phyloP scores from a whole-genome alignment of 2,113 vertebrate species.

The Dipodomys stephensi region DNA sequence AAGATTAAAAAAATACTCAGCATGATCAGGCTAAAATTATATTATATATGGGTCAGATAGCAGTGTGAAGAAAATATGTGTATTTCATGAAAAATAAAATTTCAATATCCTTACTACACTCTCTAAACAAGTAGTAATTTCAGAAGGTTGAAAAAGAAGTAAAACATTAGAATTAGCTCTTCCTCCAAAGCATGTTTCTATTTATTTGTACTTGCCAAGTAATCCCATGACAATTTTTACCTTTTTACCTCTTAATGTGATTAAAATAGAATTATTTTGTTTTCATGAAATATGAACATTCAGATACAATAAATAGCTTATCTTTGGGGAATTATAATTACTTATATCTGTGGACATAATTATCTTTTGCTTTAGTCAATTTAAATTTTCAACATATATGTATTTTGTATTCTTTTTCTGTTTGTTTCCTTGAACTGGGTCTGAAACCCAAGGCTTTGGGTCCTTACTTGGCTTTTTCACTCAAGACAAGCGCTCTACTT shows the following conservation, averaged over 20 bases:
- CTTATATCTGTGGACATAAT: neutral
- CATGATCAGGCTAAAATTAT: slow-evolving; percentile 34
- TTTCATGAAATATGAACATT: slow-evolving; percentile 35
- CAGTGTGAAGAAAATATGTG: slow-evolving; percentile 8
- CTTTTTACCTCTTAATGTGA: slow-evolving; percentile 43
- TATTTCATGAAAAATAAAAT: slow-evolving; percentile 42
- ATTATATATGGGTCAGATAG: neutral
- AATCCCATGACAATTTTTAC: neutral
- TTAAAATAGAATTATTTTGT: neutral
- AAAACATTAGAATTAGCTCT: neutral
- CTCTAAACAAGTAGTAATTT: neutral
- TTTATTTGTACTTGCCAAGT: slow-evolving; percentile 42
- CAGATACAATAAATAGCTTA: neutral
- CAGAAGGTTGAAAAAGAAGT: neutral
- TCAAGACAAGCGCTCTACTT: too few species aligned
- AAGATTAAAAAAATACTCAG: neutral
- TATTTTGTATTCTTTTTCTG: too few species aligned
- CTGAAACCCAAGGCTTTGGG: too few species aligned
- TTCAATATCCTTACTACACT: neutral
- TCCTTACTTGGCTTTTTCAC: too few species aligned
- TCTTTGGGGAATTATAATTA: too few species aligned
- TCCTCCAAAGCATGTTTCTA: slow-evolving; percentile 21
- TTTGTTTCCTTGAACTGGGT: too few species aligned
- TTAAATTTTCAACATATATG: neutral
- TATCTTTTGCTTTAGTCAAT: neutral